A percentile compares a stretch with the other conserved stretches of the same genome.
Evolutionary conservation across 2,888 invertebrate genomes (phyloP).

Genomic region (Ypsolopha sequella): DNA sequence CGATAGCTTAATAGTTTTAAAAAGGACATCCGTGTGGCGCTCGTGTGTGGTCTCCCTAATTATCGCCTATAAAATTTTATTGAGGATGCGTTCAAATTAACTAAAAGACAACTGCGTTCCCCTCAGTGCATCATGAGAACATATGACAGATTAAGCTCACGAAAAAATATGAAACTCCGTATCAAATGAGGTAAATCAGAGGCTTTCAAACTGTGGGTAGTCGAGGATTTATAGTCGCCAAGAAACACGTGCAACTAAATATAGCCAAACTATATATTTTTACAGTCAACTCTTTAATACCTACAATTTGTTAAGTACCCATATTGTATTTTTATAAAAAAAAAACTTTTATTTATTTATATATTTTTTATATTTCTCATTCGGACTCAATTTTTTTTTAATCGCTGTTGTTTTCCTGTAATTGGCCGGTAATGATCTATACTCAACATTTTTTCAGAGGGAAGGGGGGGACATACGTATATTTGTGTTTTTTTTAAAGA

Average conservation of each 20-base stretch:
- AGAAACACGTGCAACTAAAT: background rate
- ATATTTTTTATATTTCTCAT: too few relatives aligned
- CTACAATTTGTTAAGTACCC: too few relatives aligned
- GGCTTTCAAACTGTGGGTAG: background rate
- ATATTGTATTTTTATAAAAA: too few relatives aligned
- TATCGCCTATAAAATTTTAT: conserved; percentile 57
- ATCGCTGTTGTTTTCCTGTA: too few relatives aligned
- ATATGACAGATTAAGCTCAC: background rate
- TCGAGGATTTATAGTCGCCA: background rate
- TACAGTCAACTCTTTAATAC: too few relatives aligned
- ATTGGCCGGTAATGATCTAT: too few relatives aligned
- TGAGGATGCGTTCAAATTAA: conserved; percentile 53
- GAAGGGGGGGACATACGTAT: too few relatives aligned
- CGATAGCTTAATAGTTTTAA: conserved; percentile 6
- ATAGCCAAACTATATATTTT: too few relatives aligned
- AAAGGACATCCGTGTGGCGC: conserved; percentile 9
- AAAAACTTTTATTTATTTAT: too few relatives aligned
- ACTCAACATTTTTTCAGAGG: too few relatives aligned
- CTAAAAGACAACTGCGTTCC: conserved; percentile 16
- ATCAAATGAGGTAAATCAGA: background rate
- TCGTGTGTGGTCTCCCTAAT: conserved; percentile 41
- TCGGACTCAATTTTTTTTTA: too few relatives aligned
- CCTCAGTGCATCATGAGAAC: background rate
- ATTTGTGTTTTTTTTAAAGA: too few relatives aligned
- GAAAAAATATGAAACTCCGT: background rate